These are phyloP conservation scores for Tetragonula clypearis DNA, from an alignment of 1,140 invertebrate genomes.

Conservation along the genomic window DNA sequence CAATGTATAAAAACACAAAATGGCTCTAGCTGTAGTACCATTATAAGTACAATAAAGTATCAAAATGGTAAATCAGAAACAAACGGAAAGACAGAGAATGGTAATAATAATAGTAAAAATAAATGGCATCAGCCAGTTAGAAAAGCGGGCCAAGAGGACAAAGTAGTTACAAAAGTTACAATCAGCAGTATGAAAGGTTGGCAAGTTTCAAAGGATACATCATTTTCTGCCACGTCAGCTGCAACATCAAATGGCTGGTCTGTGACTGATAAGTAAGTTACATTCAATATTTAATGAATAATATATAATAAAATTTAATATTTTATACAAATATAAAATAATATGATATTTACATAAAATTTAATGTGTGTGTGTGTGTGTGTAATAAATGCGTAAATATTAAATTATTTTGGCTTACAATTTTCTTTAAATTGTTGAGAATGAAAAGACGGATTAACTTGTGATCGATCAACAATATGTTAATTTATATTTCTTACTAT, in stretches of 20 bases:
- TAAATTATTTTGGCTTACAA: neutral
- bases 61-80: slow-evolving; percentile 71
- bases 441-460: too few species aligned
- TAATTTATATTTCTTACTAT: slow-evolving; percentile 1
- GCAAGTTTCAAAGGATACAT: slow-evolving; percentile 72
- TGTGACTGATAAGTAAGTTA: slow-evolving; percentile 75
- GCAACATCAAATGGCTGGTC: slow-evolving; percentile 76
- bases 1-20: slow-evolving; percentile 58
- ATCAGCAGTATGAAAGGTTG: slow-evolving; percentile 72
- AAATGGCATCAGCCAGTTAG: slow-evolving; percentile 69
- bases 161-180: slow-evolving; percentile 72
- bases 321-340: too few species aligned
- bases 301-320: too few species aligned
- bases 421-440: too few species aligned
- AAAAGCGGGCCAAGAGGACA: slow-evolving; percentile 71
- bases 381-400: too few species aligned
- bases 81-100: slow-evolving; percentile 60
- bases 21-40: slow-evolving; percentile 55
- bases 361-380: too few species aligned
- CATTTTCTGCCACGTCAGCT: slow-evolving; percentile 64
- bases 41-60: slow-evolving; percentile 63
- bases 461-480: neutral
- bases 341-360: too few species aligned
- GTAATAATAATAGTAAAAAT: slow-evolving; percentile 54
- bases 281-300: neutral